A percentile compares a stretch with the other conserved stretches of the same genome.
Conservation (phyloP, 2,888 invertebrate genomes). For the Zaprionus bogoriensis region DNA sequence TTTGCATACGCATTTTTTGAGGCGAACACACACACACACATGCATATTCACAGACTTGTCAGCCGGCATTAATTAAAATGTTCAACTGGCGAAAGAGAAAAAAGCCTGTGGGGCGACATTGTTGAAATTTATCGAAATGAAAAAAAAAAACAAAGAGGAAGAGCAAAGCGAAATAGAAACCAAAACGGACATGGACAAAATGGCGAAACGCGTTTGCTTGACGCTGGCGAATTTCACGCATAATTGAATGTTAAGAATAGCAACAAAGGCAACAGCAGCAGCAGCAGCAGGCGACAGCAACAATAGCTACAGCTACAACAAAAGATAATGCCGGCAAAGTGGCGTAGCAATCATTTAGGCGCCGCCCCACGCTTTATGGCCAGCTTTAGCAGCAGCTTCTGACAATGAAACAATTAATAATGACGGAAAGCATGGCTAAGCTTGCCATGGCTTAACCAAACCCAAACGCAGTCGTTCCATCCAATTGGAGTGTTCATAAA, state of each 20-base stretch:
- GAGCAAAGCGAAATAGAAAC: slow-evolving; percentile 12
- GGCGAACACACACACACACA: slow-evolving; percentile 1
- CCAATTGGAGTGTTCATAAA: slow-evolving; percentile 1
- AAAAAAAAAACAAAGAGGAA: not conserved
- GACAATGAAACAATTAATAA: slow-evolving; percentile 17
- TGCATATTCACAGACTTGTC: slow-evolving; percentile 9
- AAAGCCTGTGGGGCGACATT: slow-evolving; percentile 14
- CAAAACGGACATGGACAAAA: slow-evolving; percentile 28
- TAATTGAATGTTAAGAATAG: slow-evolving; percentile 38
- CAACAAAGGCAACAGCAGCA: slow-evolving; percentile 7
- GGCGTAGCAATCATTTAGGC: slow-evolving; percentile 14
- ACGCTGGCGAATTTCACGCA: slow-evolving; percentile 46
- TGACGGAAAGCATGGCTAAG: not conserved
- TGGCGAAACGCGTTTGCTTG: slow-evolving; percentile 21
- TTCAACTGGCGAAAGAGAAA: slow-evolving; percentile 28
- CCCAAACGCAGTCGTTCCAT: too few relatives aligned
- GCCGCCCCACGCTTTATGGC: not conserved
- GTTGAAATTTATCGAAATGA: not conserved
- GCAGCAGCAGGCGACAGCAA: not conserved
- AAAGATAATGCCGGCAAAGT: slow-evolving; percentile 13
- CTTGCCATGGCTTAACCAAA: not conserved
- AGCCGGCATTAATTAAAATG: slow-evolving; percentile 51
- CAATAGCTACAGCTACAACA: slow-evolving; percentile 5
- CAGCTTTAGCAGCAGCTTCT: not conserved
- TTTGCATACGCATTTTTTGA: slow-evolving; percentile 43